A percentile compares a stretch with the other conserved stretches of the same genome.
These are phyloP conservation scores for Nymphalis c-album DNA, from an alignment of 2,888 invertebrate species.

Conservation along the genomic window DNA sequence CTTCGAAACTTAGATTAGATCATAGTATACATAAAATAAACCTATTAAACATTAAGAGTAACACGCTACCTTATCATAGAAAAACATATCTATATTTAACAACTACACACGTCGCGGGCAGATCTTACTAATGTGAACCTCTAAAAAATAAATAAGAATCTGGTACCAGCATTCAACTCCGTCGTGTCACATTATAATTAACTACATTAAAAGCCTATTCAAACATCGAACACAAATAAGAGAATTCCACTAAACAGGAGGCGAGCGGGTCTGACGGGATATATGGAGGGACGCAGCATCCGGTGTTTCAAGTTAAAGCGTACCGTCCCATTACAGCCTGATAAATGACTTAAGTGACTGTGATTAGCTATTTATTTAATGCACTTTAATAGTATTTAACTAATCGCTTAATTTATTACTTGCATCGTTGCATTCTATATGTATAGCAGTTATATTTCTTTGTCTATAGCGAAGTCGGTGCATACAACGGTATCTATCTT, in stretches of 20 bases:
- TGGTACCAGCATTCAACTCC: background rate
- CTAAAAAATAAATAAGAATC: background rate
- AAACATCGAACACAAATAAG: slow-evolving; percentile 33
- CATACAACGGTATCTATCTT: too few species aligned
- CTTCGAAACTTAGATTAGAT: too few species aligned
- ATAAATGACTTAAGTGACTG: slow-evolving; percentile 23
- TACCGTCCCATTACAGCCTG: slow-evolving; percentile 27
- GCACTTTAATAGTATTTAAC: slow-evolving; percentile 1
- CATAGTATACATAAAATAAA: too few species aligned
- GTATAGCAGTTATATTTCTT: too few species aligned
- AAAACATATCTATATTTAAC: too few species aligned
- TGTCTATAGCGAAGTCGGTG: too few species aligned
- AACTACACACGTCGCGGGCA: too few species aligned
- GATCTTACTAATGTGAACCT: too few species aligned
- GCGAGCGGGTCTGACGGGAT: slow-evolving; percentile 39
- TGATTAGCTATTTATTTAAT: slow-evolving; percentile 24
- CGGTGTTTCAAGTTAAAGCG: slow-evolving; percentile 33
- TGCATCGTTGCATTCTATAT: background rate
- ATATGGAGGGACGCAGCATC: slow-evolving; percentile 40
- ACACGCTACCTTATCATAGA: too few species aligned
- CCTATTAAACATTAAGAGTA: too few species aligned
- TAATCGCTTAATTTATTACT: slow-evolving; percentile 1
- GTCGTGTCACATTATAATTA: slow-evolving; percentile 3
- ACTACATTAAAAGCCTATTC: slow-evolving; percentile 20
- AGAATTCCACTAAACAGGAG: slow-evolving; percentile 29